Conservation (phyloP, 2,113 vertebrate species). For the Gavialis gangeticus region DNA sequence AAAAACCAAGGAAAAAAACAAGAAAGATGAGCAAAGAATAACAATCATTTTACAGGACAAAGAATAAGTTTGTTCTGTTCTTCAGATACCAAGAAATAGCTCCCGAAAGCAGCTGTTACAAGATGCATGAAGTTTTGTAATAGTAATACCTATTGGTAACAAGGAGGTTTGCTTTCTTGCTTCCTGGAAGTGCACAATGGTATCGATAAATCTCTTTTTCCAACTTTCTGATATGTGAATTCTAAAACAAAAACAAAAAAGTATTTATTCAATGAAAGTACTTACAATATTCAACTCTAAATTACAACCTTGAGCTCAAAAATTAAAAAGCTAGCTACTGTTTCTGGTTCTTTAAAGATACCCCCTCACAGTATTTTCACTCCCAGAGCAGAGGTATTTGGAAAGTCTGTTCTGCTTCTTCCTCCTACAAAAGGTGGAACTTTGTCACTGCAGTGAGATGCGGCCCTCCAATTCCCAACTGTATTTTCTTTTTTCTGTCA, state of each 20-base stretch:
- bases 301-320: background rate
- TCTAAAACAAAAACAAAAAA: constrained; percentile 79
- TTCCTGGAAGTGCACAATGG: constrained; percentile 81
- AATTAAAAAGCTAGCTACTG: background rate
- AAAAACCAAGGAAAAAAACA: background rate
- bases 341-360: background rate
- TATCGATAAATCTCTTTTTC: constrained; percentile 87
- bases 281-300: background rate
- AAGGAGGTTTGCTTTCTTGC: constrained; percentile 85
- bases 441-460: background rate
- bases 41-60: background rate
- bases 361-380: background rate
- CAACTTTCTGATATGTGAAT: constrained; percentile 87
- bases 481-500: background rate
- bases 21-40: background rate
- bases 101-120: background rate
- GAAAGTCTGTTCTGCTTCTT: background rate
- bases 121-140: background rate
- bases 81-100: background rate
- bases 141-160: constrained; percentile 91
- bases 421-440: background rate
- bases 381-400: background rate
- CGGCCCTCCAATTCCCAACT: background rate
- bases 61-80: background rate
- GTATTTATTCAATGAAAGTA: too few species aligned